Conservation (phyloP, 1,140 invertebrate species). For the Heliothis virescens region DNA sequence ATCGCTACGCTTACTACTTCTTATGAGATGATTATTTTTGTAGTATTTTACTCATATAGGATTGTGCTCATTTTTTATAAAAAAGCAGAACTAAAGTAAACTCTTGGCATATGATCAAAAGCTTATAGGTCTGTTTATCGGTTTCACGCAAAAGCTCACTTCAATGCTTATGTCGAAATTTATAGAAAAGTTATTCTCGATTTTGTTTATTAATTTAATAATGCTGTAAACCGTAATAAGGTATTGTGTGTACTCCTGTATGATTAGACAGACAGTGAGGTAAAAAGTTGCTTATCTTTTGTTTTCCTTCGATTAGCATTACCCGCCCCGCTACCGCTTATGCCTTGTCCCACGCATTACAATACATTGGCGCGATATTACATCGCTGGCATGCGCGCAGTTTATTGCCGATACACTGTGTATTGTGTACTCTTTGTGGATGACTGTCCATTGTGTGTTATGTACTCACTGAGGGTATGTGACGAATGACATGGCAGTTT, state of each 20-base stretch:
- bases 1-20: not conserved
- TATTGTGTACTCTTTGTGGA: conserved; percentile 13
- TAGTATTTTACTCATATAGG: not conserved
- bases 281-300: too few species aligned
- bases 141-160: too few species aligned
- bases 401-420: conserved; percentile 38
- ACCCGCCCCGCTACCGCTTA: conserved; percentile 1
- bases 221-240: too few species aligned
- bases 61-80: not conserved
- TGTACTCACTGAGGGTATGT: not conserved
- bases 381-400: conserved; percentile 10
- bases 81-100: too few species aligned
- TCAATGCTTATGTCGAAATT: too few species aligned
- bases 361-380: conserved; percentile 27
- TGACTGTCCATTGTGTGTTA: not conserved
- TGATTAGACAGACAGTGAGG: too few species aligned
- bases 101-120: too few species aligned
- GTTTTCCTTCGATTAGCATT: too few species aligned
- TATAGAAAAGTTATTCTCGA: too few species aligned
- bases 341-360: not conserved
- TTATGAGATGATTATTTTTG: not conserved
- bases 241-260: too few species aligned
- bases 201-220: too few species aligned
- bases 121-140: too few species aligned
- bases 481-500: not conserved